Evolutionary conservation across 2,797 vertebrate species (phyloP), one percentile per base, ranked within the genome.

Genomic region (Decapterus maruadsi): DNA sequence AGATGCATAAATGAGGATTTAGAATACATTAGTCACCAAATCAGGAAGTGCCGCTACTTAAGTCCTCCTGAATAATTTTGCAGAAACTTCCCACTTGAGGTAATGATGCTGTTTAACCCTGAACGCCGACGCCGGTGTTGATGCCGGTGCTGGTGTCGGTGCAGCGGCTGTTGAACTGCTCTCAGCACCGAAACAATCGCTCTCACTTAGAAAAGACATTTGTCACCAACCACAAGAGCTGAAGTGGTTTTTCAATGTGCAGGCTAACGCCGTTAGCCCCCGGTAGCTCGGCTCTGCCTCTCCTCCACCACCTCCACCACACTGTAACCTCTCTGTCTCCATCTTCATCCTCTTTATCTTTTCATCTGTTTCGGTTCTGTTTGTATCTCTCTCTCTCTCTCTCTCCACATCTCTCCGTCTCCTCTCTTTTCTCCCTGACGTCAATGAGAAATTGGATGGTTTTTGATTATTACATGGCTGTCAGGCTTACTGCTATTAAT

Each of bases 401-500:
- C 72, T 40, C n/a, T 77, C 26, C 55, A 5, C 31, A 34, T 34
- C 31, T 46, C 20, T 80, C 20, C 55, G 10, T 65, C n/a, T 59
- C 40, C 61, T 75, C 51, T 13, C 10, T 59, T 22, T 59, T 79
- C 69, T 82, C 61, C 70, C 81, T 92, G 86, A 90, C 88, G 83
- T 89, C 88, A 91, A 74, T 84, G 83, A 91, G 81, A 87, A 87
- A 86, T 87, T 85, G 83, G 84, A 87, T 82, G 84, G 68, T 81
- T 90, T 90, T 77, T 92, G 82, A 92, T 90, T 90, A 85, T 90
- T 89, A 81, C 85, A 77, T 86, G 82, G 75, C 92, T 91, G 85
- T 89, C 89, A 90, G 81, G 81, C 87, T 91, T 80, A 68, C 83
- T 89, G 88, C 85, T 82, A 75, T 84, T 93, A 90, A 93, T 93